Evolutionary conservation across 2,797 vertebrate species (phyloP), one percentile per base, ranked within the genome.

Genomic region (Poecilia gillii): DNA sequence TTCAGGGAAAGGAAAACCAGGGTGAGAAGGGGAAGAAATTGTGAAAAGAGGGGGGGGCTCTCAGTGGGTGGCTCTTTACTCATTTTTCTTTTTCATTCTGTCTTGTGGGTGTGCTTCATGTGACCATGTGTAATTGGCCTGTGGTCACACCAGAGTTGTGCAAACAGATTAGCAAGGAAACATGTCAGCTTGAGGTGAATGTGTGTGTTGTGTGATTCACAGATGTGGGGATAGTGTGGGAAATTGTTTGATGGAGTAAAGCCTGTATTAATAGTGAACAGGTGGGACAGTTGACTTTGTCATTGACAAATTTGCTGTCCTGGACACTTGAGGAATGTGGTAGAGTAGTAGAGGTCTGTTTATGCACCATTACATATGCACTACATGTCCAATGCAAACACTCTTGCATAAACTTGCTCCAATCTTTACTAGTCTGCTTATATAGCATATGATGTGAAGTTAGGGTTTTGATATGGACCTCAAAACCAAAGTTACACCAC

Each of bases 131-230:
- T 90, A 92, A 94, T 94, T 92, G 87, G 90, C 83, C 90, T 92
- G 92, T 84, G 91, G 92, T 90, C 80, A 84, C 91, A 92, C 83
- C 88, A 90, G 90, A 94, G 93, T 92, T 94, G 93, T 94, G 89
- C 90, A 95, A 94, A 94, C 93, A 95, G 93, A 94, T 94, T 94
- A 94, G 93, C 88, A 70, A 88, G 90, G 89, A 92, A 94, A 92
- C 87, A 88, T 92, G 89, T 90, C 88, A 90, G 89, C 85, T 87
- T 79, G 80, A 90, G 89, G 92, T 93, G 91, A 93, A 92, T 90
- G 89, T 91, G 85, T 82, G 87, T 79, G 85, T 83, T 92, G 91
- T 93, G 89, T 68, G 78, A 80, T 72, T 90, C 88, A 92, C 93
- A 95, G 89, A 91, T 93, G 93, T 93, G 91, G 90, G 49, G 87